Evolutionary conservation across 2,113 vertebrate genomes (phyloP).

Genomic region (Thalassarche chlororhynchos): DNA sequence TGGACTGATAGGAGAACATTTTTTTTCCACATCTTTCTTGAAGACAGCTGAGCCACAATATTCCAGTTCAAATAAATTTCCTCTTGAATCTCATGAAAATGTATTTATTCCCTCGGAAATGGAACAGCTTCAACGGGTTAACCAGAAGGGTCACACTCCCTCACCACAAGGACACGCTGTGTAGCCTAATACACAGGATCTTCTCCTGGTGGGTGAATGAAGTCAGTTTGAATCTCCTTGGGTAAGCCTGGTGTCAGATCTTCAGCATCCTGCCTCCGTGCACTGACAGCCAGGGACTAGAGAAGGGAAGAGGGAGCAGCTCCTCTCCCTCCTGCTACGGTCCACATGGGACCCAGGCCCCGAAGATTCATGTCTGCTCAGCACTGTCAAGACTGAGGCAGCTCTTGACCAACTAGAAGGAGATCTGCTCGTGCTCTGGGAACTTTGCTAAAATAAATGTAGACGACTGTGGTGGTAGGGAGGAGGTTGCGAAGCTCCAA

Average conservation of each 20-base stretch:
- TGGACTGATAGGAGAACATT: neutral
- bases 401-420: neutral
- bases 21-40: neutral
- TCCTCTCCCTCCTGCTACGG: neutral
- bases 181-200: neutral
- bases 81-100: neutral
- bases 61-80: neutral
- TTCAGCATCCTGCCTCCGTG: neutral
- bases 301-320: neutral
- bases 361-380: neutral
- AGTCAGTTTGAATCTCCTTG: neutral
- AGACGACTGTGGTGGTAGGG: neutral
- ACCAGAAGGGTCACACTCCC: neutral
- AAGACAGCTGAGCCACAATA: neutral
- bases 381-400: neutral
- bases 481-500: neutral
- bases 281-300: neutral
- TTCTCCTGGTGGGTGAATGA: neutral
- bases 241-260: neutral
- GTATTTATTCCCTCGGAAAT: neutral
- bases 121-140: neutral
- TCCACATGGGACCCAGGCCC: neutral
- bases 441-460: neutral
- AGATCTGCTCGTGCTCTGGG: neutral
- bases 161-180: neutral